Evolutionary conservation across 2,113 vertebrate genomes (phyloP), one percentile per base, ranked within the genome.

Genomic region (Galeopterus variegatus): DNA sequence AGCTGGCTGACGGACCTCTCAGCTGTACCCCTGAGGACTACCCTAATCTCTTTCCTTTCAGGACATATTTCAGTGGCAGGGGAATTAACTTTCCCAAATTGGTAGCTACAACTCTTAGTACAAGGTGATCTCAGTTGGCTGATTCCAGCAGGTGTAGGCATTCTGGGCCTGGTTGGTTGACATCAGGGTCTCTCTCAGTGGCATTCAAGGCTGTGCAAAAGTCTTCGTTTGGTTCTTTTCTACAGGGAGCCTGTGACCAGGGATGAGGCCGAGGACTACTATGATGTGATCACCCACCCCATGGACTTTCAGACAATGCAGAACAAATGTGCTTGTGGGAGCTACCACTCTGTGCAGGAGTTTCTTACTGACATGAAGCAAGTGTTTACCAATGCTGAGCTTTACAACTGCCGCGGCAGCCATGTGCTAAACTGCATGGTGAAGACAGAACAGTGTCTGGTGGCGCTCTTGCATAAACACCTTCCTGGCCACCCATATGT

Each of bases 281-380:
- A 99, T 64, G 99, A 99, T 50, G 98, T 99, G 81, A 99, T 99
- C 97, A 98, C 99, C 85, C 99, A 98, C 89, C 99, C 99, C 58
- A 99, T 99, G 99, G 99, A 99, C 98, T 99, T 99, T 97, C 99
- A 99, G 99, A 99, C 99, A 4, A 99, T 99, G 99, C 99, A 99
- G 98, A 98, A 97, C 96, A 99, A 99, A 97, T 99, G 99, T 80
- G 99, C 98, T 17, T 99, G 99, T 8, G 98, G 99, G 70, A 97
- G 84, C 67, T 99, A 99, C 97, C 99, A 99, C 65, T 99, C 99
- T 0, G 98, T 99, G 73, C 99, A 99, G 67, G 99, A 99, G 94
- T 99, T 99, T 97, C 97, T 99, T 26, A 98, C 99, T 0, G 99
- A 99, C 98, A 93, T 99, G 86, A 99, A 99, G 96, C 99, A 99